phyloP scores from a whole-genome alignment of 2,113 vertebrate species.

The Haemorhous mexicanus region DNA sequence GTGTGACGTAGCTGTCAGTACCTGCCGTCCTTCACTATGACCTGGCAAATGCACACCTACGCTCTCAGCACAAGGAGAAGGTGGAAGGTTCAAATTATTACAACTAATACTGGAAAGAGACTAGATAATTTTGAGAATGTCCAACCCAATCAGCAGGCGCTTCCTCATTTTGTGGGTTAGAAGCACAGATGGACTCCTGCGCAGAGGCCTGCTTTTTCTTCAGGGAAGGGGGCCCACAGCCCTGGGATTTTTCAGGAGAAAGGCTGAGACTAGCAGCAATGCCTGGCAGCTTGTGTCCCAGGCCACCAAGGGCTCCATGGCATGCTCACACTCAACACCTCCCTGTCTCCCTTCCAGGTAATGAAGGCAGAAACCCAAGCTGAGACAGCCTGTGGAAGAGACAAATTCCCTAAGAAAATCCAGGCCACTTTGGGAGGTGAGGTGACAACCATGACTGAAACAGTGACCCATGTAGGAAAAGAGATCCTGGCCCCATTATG shows the following conservation, averaged over 20 bases:
- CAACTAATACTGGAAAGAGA: not conserved
- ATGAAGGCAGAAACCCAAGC: not conserved
- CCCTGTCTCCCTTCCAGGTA: not conserved
- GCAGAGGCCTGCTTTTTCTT: not conserved
- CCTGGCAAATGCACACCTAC: not conserved
- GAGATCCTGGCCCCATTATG: rapidly evolving
- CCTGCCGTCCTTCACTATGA: not conserved
- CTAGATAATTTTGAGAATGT: not conserved
- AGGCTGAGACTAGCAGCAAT: too few relatives aligned
- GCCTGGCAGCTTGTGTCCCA: not conserved
- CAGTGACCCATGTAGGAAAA: rapidly evolving
- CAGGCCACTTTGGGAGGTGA: not conserved
- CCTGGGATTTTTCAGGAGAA: not conserved
- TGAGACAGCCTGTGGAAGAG: not conserved
- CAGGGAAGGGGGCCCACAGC: not conserved
- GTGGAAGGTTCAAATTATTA: not conserved
- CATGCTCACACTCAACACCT: not conserved
- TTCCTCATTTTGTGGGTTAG: not conserved
- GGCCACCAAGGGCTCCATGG: rapidly evolving
- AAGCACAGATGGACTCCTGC: not conserved
- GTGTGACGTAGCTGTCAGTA: not conserved
- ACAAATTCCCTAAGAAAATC: not conserved
- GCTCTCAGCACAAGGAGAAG: not conserved
- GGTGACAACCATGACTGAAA: not conserved
- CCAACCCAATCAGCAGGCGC: not conserved